These are phyloP conservation scores for Tenebrosternarchus preto DNA, from an alignment of 2,113 vertebrate genomes.

Conservation along the genomic window DNA sequence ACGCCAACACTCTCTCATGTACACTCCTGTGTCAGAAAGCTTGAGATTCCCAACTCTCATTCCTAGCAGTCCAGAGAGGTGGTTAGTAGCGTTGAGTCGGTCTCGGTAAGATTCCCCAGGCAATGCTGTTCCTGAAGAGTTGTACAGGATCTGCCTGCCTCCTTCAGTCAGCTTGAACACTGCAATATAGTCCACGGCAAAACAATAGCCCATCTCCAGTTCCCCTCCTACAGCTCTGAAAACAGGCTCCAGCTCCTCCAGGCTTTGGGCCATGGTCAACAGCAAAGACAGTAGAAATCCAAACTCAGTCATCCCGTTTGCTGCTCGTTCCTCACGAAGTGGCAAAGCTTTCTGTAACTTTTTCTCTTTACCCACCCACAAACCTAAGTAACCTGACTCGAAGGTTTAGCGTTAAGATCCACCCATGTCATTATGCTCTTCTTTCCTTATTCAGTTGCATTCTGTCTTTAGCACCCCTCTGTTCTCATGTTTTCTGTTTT, in stretches of 20 bases:
- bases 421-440: constrained; percentile 57
- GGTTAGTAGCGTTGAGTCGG: constrained; percentile 49
- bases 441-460: constrained; percentile 45
- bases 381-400: constrained; percentile 41
- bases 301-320: constrained; percentile 58
- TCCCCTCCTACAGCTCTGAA: constrained; percentile 49
- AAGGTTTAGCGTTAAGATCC: constrained; percentile 57
- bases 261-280: constrained; percentile 45
- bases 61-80: constrained; percentile 50
- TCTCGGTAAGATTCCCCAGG: constrained; percentile 53
- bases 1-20: constrained; percentile 70
- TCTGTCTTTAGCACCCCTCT: not conserved
- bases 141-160: constrained; percentile 66
- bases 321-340: constrained; percentile 22
- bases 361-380: not conserved
- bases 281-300: constrained; percentile 58
- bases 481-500: not conserved
- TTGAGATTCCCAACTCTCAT: constrained; percentile 62
- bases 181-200: constrained; percentile 68
- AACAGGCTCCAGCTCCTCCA: constrained; percentile 38
- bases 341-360: constrained; percentile 42
- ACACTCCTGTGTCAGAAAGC: constrained; percentile 65
- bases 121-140: constrained; percentile 56
- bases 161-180: constrained; percentile 57
- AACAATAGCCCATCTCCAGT: constrained; percentile 69